Percentiles rank a stretch among this genome's conserved stretches.
Conservation (phyloP, 2,113 vertebrate genomes). For the Sclerurus mexicanus region DNA sequence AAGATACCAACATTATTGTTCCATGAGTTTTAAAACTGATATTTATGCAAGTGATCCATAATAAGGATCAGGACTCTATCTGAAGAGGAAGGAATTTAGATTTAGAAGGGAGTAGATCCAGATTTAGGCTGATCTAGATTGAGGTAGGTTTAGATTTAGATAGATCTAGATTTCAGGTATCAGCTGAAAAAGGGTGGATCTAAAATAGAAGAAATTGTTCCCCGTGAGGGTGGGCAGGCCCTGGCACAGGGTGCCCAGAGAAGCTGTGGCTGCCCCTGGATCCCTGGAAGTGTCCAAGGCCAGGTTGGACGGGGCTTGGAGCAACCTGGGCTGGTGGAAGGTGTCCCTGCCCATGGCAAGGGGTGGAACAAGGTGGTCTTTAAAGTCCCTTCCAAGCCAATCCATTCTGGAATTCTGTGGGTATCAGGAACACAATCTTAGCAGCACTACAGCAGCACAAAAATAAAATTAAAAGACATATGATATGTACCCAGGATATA, state of each 20-base stretch:
- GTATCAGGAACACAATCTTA: not conserved
- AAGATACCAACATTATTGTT: not conserved
- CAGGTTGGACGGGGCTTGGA: not conserved
- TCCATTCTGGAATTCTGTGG: not conserved
- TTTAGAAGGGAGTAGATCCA: not conserved
- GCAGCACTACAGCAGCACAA: not conserved
- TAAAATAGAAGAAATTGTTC: not conserved
- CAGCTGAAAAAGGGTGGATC: not conserved
- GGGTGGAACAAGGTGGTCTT: fast-evolving
- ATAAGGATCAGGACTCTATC: not conserved
- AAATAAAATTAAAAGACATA: not conserved
- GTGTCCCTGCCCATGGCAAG: not conserved
- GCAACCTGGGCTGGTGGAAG: not conserved
- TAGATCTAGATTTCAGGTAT: not conserved
- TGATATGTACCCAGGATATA: not conserved
- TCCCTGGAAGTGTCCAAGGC: not conserved
- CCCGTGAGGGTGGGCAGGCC: not conserved
- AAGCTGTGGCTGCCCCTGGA: not conserved
- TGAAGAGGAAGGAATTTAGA: not conserved
- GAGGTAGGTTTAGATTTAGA: not conserved
- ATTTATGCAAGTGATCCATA: not conserved
- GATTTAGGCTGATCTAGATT: not conserved
- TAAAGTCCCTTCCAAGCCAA: not conserved
- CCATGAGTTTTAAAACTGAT: not conserved
- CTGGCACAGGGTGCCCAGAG: not conserved